Base-by-base conservation (phyloP, 2,113 vertebrate genomes). In the Dicerorhinus sumatrensis region DNA sequence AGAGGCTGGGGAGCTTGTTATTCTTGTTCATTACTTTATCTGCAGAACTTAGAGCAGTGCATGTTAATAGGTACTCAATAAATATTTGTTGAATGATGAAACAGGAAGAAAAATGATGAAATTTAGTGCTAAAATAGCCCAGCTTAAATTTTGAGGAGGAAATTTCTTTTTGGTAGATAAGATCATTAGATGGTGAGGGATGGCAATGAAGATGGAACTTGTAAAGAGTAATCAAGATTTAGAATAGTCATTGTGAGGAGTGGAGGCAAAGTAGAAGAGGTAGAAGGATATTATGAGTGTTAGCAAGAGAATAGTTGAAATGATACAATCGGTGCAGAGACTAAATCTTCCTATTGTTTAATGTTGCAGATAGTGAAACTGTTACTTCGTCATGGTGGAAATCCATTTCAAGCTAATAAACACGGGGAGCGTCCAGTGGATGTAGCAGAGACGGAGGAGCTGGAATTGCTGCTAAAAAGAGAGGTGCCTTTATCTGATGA, bases 391-490 rank as follows among this genome's bases (percentile, higher is more conserved):
- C 99, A 99, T 46, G 99, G 99, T 75, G 99, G 99, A 72, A 99
- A 99, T 94, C 99, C 99, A 46, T 99, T 99, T 98, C 99, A 99
- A 98, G 99, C 99, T 86, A 99, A 99, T 98, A 99, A 99, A 97
- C 99, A 99, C 0, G 99, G 99, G 2, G 99, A 99, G 98, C 99
- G 99, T 31, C 99, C 99, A 7, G 99, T 99, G 96, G 99, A 99
- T 91, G 99, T 99, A 90, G 99, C 99, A 31, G 99, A 99, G 98
- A 99, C 99, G 80, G 99, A 99, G 97, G 99, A 99, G 98, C 94
- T 99, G 95, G 99, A 99, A 97, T 99, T 99, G 98, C 98, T 99
- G 0, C 94, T 99, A 67, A 99, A 99, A 98, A 99, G 99, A 95
- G 99, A 99, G 97, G 99, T 99, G 54, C 98, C 99, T 1, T 98